phyloP scores from a whole-genome alignment of 2,888 invertebrate species.

The Rhagonycha fulva region DNA sequence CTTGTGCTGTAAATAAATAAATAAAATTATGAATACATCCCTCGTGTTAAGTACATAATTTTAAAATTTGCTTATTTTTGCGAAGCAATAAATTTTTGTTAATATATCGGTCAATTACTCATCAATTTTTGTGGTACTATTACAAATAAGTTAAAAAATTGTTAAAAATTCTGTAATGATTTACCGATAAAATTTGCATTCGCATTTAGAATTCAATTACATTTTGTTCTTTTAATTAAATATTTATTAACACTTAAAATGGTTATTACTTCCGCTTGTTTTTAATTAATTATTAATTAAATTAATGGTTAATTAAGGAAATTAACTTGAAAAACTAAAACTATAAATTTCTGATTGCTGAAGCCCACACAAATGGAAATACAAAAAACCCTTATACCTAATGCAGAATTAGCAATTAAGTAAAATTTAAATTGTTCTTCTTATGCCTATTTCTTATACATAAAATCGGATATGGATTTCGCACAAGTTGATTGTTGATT shows the following conservation, averaged over 20 bases:
- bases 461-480: background rate
- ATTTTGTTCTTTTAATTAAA: background rate
- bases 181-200: background rate
- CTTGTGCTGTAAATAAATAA: no score
- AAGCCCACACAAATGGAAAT: background rate
- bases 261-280: background rate
- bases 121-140: no score
- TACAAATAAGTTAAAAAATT: background rate
- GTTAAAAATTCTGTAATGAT: background rate
- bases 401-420: background rate
- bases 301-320: background rate
- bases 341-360: background rate
- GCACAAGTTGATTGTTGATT: no score
- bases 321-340: background rate
- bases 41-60: no score
- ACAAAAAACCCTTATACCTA: background rate
- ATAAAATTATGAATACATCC: no score
- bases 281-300: background rate
- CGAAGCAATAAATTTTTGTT: no score
- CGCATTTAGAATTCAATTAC: background rate
- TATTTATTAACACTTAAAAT: background rate
- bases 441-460: background rate
- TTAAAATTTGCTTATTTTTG: no score
- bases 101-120: no score
- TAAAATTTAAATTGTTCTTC: background rate